Evolutionary conservation across 2,888 invertebrate genomes (phyloP).

Genomic region (Chloroclysta siterata): DNA sequence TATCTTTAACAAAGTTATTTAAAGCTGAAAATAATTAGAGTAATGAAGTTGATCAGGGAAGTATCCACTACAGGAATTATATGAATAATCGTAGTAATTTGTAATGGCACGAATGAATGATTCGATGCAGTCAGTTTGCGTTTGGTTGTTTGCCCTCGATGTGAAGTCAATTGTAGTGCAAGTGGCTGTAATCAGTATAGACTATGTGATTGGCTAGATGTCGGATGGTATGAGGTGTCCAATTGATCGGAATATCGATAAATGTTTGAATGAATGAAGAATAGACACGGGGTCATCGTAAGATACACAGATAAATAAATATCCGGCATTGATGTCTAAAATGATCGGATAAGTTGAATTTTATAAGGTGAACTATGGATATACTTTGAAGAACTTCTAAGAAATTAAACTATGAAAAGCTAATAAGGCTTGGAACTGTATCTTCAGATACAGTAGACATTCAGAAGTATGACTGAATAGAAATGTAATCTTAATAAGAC

Average conservation of each 20-base stretch:
- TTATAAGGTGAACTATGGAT: too few relatives aligned
- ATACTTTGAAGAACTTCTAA: too few relatives aligned
- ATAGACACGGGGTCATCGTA: constrained; percentile 17
- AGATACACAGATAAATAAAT: background rate
- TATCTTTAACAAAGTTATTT: too few relatives aligned
- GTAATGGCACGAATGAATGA: constrained; percentile 1
- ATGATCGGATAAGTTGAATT: background rate
- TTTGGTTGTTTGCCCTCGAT: constrained; percentile 26
- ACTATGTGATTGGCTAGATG: constrained; percentile 24
- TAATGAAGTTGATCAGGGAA: too few relatives aligned
- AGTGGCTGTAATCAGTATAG: constrained; percentile 27
- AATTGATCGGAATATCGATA: constrained; percentile 29
- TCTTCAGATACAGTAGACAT: too few relatives aligned
- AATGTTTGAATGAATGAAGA: constrained; percentile 20
- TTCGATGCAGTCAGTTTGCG: constrained; percentile 23
- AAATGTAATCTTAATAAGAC: too few relatives aligned
- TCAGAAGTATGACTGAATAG: too few relatives aligned
- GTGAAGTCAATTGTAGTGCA: constrained; percentile 31
- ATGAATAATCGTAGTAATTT: background rate
- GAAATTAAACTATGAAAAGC: too few relatives aligned
- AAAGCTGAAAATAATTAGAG: too few relatives aligned
- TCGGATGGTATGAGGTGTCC: constrained; percentile 21
- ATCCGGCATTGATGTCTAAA: background rate
- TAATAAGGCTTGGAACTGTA: too few relatives aligned
- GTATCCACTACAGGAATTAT: too few relatives aligned